Base-by-base conservation (phyloP, 2,113 vertebrate species). In the Panthera tigris region DNA sequence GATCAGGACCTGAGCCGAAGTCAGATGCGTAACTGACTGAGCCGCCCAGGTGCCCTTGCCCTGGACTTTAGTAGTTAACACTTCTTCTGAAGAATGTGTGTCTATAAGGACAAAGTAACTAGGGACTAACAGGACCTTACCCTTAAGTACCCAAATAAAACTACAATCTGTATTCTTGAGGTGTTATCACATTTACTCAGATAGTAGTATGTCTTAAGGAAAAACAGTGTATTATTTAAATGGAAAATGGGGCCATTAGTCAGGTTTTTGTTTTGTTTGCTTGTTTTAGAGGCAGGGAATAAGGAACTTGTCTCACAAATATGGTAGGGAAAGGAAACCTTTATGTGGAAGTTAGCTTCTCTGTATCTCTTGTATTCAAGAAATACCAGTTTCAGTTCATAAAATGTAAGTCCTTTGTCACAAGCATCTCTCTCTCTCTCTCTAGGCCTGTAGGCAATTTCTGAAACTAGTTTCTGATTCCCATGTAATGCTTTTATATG, bases 401-500 rank as follows among this genome's bases (percentile, higher is more conserved):
- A 88, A 91, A 95, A 52, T 97, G 0, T 31, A 94, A 82, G 15
- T n/a, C 29, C 36, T 96, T 97, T 94, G 52, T 89, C 82, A 55
- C 25, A 41, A 87, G 7, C 57, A 52, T 73, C 11, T 63, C 41
- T 66, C 12, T 29, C 41, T 39, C 25, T 89, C 55, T 57, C 18
- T 55, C 68, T 57, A 7, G 50, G 61, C 33, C 36, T 94, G 29
- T 86, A 81, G 39, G 68, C 69, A 92, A 11, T 89, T 93, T 95
- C 66, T 74, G 48, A 85, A 81, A 80, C 14, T 86, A 76, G 7
- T 39, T 97, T 36, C 41, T 61, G 71, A 65, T 92, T 95, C 71
- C 73, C 31, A 83, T 83, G n/a, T 36, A 83, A 85, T 94, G 25
- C 31, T 97, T 97, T 93, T 79, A 84, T 85, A 36, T 93, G n/a